phyloP scores from a whole-genome alignment of 1,140 invertebrate species.

The Uloborus diversus region DNA sequence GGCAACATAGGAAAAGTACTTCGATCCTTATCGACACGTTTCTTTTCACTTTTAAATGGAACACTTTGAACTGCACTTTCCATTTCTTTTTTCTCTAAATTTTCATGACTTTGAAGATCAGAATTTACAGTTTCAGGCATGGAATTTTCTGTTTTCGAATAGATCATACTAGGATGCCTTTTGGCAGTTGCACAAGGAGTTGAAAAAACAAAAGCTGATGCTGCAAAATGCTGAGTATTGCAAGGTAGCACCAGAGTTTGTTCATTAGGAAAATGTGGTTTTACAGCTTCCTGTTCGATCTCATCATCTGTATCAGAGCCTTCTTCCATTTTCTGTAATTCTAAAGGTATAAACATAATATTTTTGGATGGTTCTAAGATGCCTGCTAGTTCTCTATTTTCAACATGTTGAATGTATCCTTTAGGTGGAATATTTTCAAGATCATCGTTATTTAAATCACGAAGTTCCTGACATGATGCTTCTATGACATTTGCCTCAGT shows the following conservation, averaged over 20 bases:
- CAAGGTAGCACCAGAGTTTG: conserved; percentile 37
- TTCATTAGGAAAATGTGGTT: neutral
- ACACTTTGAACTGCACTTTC: neutral
- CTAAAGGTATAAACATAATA: conserved; percentile 58
- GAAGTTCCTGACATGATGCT: too few species aligned
- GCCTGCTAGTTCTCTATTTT: conserved; percentile 62
- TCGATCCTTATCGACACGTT: neutral
- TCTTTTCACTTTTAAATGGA: neutral
- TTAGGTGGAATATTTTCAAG: conserved; percentile 28
- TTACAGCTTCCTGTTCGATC: neutral
- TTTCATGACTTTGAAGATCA: too few species aligned
- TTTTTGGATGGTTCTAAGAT: conserved; percentile 60
- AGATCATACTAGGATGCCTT: too few species aligned
- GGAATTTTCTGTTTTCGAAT: too few species aligned
- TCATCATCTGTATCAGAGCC: conserved; percentile 4
- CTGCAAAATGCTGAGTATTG: conserved; percentile 36
- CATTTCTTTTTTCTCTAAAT: neutral
- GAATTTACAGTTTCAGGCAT: too few species aligned
- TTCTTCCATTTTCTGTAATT: conserved; percentile 59
- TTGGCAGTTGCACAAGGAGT: conserved; percentile 26
- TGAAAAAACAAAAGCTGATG: conserved; percentile 6
- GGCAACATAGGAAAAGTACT: conserved; percentile 6
- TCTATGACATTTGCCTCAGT: too few species aligned
- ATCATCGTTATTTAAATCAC: conserved; percentile 2
- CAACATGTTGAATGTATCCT: conserved; percentile 33